Evolutionary conservation across 1,140 invertebrate species (phyloP), one percentile per base, ranked within the genome.

Genomic region (Lamellibrachia luymesi): DNA sequence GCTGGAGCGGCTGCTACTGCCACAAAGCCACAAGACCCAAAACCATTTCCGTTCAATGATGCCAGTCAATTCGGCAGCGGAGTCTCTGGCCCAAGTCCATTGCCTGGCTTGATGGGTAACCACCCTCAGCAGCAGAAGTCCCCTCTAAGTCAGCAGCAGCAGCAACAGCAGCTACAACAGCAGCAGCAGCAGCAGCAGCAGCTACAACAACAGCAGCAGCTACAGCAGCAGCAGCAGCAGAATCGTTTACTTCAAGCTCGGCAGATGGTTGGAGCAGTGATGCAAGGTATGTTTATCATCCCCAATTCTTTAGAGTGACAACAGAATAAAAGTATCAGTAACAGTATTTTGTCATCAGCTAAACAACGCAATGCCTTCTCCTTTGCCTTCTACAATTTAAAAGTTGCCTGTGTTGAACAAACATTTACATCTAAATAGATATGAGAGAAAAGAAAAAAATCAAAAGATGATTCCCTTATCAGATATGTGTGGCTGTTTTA

Each of bases 221-320:
- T 90, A 93, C 94, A 94, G 89, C 38, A 93, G 56, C 92, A 94
- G 93, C 97, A 97, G 94, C 97, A 97, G 96, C 97, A 98, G 95
- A 98, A 98, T n/a, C 50, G 64, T 10, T 27, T 93, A 22, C 89
- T 90, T 38, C 50, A 91, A 27, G 80, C 89, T 89, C 50, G 90
- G 13, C 91, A 91, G 91, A 91, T 80, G 64, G 64, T 56, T 56
- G 52, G 52, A 56, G 52, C 52, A 56, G 13, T 22, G 64, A 80
- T 91, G 91, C 91, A 91, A n/a, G 91, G 91, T 51, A 91, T 91
- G 91, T 51, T 50, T 13, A 80, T 80, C 64, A 80, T 10, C 17
- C 2, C 25, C 13, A 80, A 80, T 56, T 13, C 13, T 6, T 56
- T 56, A 56, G 13, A 6, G 52, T 56, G 6, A 56, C 52, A 56